Evolutionary conservation across 1,140 invertebrate species (phyloP).

Genomic region (Trichonephila clavata): DNA sequence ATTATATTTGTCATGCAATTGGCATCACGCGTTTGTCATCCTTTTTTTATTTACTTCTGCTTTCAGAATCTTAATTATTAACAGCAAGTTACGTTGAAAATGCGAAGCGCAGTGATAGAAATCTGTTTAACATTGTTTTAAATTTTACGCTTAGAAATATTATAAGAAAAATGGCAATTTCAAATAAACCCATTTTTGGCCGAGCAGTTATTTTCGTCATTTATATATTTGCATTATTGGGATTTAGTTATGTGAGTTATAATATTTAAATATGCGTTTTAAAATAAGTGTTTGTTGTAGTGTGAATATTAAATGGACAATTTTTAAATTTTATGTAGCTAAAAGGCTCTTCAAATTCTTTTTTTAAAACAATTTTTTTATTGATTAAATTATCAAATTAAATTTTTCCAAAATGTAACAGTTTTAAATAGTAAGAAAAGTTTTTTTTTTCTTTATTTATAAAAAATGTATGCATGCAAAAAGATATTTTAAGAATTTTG

Average conservation of each 20-base stretch:
- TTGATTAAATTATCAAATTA: no score
- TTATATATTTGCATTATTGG: background rate
- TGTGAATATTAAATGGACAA: no score
- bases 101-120: background rate
- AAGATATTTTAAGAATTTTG: background rate
- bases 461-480: background rate
- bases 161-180: background rate
- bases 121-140: background rate
- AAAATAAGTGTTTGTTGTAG: background rate
- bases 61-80: background rate
- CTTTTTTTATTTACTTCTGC: constrained; percentile 2
- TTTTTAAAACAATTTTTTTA: no score
- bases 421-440: background rate
- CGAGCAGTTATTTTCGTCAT: background rate
- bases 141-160: background rate
- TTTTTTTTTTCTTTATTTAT: background rate
- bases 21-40: background rate
- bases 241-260: constrained; percentile 2
- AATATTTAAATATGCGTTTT: background rate
- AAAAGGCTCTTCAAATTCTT: no score
- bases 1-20: background rate
- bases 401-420: no score
- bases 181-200: background rate
- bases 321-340: no score
- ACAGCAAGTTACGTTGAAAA: background rate